Percentiles rank a stretch among this genome's conserved stretches.
These are phyloP conservation scores for Lepidurus couesii DNA, from an alignment of 1,140 invertebrate genomes.

Conservation along the genomic window DNA sequence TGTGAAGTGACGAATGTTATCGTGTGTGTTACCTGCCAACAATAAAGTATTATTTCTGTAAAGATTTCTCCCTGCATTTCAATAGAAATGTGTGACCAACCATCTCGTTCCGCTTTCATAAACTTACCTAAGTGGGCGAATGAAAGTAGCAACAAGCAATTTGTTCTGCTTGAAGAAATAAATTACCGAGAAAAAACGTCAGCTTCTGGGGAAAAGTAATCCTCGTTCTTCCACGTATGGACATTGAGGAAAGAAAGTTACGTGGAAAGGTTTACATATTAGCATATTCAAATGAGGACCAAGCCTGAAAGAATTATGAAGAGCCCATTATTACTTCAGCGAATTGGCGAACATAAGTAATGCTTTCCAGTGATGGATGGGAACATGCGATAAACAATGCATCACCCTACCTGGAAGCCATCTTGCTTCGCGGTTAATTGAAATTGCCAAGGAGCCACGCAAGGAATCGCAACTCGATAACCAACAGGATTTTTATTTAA, in stretches of 20 bases:
- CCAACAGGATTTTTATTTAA: background rate
- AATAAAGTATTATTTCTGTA: conserved; percentile 20
- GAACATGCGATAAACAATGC: background rate
- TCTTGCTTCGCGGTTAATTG: background rate
- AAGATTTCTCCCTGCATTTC: background rate
- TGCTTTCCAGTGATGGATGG: background rate
- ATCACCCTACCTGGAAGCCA: background rate
- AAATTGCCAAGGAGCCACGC: background rate
- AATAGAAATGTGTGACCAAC: too few relatives aligned
- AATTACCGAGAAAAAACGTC: too few relatives aligned
- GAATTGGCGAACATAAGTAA: background rate
- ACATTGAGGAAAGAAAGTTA: background rate
- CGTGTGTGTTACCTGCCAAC: background rate
- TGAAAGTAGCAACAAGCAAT: too few relatives aligned
- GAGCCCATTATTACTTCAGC: background rate
- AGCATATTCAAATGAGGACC: background rate
- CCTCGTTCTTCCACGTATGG: too few relatives aligned
- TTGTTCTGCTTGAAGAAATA: too few relatives aligned
- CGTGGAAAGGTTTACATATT: background rate
- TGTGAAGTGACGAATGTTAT: background rate
- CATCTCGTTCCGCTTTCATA: too few relatives aligned
- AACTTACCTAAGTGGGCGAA: too few relatives aligned
- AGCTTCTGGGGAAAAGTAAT: too few relatives aligned
- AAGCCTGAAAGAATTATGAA: background rate
- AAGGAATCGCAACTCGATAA: background rate